A percentile compares a stretch with the other conserved stretches of the same genome.
phyloP scores from a whole-genome alignment of 2,113 vertebrate species.

The Colossoma macropomum region DNA sequence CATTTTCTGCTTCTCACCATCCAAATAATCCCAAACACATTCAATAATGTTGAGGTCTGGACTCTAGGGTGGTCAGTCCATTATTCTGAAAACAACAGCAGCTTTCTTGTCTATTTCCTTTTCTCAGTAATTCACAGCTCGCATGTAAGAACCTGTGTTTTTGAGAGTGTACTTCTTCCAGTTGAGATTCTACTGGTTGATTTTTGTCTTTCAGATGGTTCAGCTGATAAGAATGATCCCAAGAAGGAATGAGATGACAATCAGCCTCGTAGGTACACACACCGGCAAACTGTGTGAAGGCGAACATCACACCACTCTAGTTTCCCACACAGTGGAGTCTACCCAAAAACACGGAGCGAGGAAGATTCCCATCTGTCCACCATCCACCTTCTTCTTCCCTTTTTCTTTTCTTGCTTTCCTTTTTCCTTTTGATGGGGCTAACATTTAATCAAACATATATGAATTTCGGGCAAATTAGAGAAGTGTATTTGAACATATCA shows the following conservation, averaged over 20 bases:
- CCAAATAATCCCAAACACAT: too few species aligned
- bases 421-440: neutral
- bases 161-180: too few species aligned
- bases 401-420: constrained; percentile 55
- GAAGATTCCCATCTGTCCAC: constrained; percentile 24
- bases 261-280: constrained; percentile 73
- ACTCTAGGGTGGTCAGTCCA: too few species aligned
- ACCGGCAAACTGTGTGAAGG: constrained; percentile 81
- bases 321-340: constrained; percentile 41
- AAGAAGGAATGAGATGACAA: constrained; percentile 72
- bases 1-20: too few species aligned
- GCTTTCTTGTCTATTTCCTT: too few species aligned
- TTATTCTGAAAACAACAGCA: too few species aligned
- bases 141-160: too few species aligned
- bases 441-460: constrained; percentile 42
- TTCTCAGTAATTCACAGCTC: too few species aligned
- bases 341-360: constrained; percentile 37
- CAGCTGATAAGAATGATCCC: constrained; percentile 72
- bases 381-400: constrained; percentile 53
- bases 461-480: constrained; percentile 38
- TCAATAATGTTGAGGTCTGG: too few species aligned
- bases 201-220: constrained; percentile 55
- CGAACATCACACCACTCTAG: constrained; percentile 49
- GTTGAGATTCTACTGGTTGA: neutral
- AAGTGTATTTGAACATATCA: constrained; percentile 50